Evolutionary conservation across 1,140 invertebrate species (phyloP).

Genomic region (Apis mellifera): DNA sequence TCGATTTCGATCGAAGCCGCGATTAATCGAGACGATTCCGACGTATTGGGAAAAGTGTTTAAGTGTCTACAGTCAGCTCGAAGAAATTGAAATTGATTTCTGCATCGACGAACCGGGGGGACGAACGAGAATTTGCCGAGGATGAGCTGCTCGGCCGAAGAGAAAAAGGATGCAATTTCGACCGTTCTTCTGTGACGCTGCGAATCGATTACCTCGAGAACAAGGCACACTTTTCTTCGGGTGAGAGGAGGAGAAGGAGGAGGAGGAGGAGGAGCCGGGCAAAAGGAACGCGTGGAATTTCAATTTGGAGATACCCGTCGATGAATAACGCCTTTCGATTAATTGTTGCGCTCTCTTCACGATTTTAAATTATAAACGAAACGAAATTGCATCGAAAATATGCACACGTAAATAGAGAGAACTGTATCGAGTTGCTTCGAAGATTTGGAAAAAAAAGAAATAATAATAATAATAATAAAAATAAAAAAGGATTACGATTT

Average conservation of each 20-base stretch:
- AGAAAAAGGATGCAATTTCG: conserved; percentile 31
- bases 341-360: neutral
- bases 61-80: neutral
- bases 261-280: neutral
- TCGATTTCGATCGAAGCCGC: conserved; percentile 4
- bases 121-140: conserved; percentile 5
- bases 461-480: no score
- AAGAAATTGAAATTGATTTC: conserved; percentile 25
- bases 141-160: neutral
- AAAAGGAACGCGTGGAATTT: neutral
- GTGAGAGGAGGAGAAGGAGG: no score
- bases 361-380: neutral
- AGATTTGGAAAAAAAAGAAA: no score
- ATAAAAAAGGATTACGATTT: no score
- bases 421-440: no score
- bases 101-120: neutral
- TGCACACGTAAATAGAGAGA: no score
- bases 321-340: neutral
- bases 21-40: conserved; percentile 9
- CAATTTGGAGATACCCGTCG: neutral
- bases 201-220: conserved; percentile 11
- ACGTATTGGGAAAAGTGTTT: neutral
- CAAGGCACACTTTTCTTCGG: neutral
- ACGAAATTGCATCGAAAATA: no score
- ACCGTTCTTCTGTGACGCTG: neutral